Conservation (phyloP, 2,888 invertebrate genomes). For the Scaptomyza reducta region DNA sequence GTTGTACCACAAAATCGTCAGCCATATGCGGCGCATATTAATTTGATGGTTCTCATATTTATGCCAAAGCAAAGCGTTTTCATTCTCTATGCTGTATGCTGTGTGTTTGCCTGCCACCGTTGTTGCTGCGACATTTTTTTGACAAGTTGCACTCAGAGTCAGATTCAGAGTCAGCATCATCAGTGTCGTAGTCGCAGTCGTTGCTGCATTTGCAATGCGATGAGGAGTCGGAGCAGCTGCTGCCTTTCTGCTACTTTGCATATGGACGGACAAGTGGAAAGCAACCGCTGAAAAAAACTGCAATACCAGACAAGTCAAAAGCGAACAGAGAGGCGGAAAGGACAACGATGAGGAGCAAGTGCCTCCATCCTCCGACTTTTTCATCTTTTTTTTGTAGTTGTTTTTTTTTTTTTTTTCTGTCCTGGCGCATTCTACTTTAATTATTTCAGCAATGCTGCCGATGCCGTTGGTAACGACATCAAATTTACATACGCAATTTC, state of each 20-base stretch:
- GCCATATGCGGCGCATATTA: conserved; percentile 80
- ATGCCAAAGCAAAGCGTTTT: conserved; percentile 76
- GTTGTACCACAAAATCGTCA: conserved; percentile 81
- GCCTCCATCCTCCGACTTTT: conserved; percentile 41
- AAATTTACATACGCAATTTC: conserved; percentile 81
- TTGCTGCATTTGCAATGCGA: conserved; percentile 64
- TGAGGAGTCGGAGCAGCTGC: conserved; percentile 58
- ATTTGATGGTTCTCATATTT: conserved; percentile 81
- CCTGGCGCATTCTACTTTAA: conserved; percentile 73
- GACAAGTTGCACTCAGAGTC: conserved; percentile 75
- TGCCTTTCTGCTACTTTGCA: conserved; percentile 67
- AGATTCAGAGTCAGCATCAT: conserved; percentile 32
- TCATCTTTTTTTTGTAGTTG: conserved; percentile 12
- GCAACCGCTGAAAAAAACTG: conserved; percentile 38
- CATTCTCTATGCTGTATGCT: conserved; percentile 29
- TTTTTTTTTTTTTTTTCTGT: conserved; percentile 29
- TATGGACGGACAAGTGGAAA: conserved; percentile 63
- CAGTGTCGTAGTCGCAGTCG: conserved; percentile 34
- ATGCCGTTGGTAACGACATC: conserved; percentile 76
- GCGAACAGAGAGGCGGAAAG: conserved; percentile 25
- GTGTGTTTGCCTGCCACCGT: conserved; percentile 9
- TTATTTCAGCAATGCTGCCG: conserved; percentile 78
- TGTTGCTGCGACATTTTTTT: conserved; percentile 68
- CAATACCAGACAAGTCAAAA: conserved; percentile 46
- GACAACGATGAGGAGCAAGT: conserved; percentile 22